Base-by-base conservation (phyloP, 2,113 vertebrate genomes). In the Stercorarius parasiticus region DNA sequence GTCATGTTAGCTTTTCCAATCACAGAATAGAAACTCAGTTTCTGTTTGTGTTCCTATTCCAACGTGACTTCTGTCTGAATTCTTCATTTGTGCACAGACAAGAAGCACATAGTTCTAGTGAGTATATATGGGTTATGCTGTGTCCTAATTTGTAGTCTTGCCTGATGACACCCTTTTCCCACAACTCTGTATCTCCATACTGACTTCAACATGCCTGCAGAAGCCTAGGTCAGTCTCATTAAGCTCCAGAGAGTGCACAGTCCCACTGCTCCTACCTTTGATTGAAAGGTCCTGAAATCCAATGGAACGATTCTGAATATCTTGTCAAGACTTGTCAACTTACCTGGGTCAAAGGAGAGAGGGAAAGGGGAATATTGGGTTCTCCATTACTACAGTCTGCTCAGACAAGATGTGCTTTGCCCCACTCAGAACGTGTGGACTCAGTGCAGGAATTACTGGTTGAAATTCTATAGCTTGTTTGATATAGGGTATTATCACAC, bases 211-310 rank as follows among this genome's bases (percentile, higher is more conserved):
- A 58, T 23, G 36, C 18, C 50, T 78, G 65, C 27, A 74, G 69
- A 92, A 78, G 47, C 55, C 65, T 61, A 43, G 21, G 30, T 81
- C 34, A 56, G 30, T 16, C 15, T 89, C 36, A 9, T 29, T 29
- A 79, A 79, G 47, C 34, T 92, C 56, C 58, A 74, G 17, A 83
- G 61, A 77, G n/a, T 21, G 5, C 36, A 70, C n/a, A 61, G 30
- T 71, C 27, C 21, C 61, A 45, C 29, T 89, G n/a, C 27, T 62
- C 3, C 1, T 53, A n/a, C 11, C 42, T 94, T 82, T 88, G 77
- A 85, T 18, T 64, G 69, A 85, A 91, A 95, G 18, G 26, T 80
- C 55, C 45, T 70, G 42, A 91, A 97, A 93, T 69, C 91, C 77
- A 90, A 53, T 11, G 50, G 55, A 66, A 89, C 91, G 23, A 88